Conservation (phyloP, 2,888 invertebrate species). For the Marronus borbonicus region DNA sequence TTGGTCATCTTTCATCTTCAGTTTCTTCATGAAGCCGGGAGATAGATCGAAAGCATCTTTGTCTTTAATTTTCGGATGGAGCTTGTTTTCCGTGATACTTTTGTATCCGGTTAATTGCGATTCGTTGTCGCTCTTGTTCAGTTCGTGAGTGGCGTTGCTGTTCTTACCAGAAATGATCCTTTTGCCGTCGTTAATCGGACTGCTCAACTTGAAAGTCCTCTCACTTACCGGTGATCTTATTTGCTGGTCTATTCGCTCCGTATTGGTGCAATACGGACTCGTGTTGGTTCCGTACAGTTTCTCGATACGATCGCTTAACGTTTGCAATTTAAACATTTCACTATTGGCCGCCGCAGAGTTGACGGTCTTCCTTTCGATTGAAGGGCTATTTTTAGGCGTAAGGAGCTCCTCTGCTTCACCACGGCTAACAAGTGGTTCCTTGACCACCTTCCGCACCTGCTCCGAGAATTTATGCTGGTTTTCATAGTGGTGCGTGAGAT, state of each 20-base stretch:
- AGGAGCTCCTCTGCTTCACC: constrained; percentile 35
- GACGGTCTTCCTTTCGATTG: constrained; percentile 32
- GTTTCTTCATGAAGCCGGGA: constrained; percentile 60
- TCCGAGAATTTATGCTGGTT: constrained; percentile 33
- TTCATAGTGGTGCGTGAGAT: constrained; percentile 15
- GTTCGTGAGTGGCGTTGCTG: constrained; percentile 67
- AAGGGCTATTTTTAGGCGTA: constrained; percentile 49
- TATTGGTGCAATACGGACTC: constrained; percentile 37
- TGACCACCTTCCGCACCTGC: constrained; percentile 32
- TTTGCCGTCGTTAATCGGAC: constrained; percentile 53
- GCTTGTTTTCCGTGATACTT: constrained; percentile 71
- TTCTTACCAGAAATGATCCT: constrained; percentile 56
- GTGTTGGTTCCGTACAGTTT: constrained; percentile 41
- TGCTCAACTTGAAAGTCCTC: constrained; percentile 44
- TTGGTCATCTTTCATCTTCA: constrained; percentile 60
- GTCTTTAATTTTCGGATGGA: constrained; percentile 61
- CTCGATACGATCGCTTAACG: constrained; percentile 50
- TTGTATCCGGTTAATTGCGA: constrained; percentile 73
- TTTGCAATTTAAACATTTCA: constrained; percentile 46
- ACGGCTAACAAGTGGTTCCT: constrained; percentile 32
- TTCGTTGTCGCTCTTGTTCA: constrained; percentile 69
- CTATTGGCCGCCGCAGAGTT: background rate
- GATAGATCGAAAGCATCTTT: constrained; percentile 56
- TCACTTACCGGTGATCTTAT: constrained; percentile 46
- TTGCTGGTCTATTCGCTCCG: constrained; percentile 28